phyloP scores from a whole-genome alignment of 2,797 vertebrate genomes.

The Neopelma chrysocephalum region DNA sequence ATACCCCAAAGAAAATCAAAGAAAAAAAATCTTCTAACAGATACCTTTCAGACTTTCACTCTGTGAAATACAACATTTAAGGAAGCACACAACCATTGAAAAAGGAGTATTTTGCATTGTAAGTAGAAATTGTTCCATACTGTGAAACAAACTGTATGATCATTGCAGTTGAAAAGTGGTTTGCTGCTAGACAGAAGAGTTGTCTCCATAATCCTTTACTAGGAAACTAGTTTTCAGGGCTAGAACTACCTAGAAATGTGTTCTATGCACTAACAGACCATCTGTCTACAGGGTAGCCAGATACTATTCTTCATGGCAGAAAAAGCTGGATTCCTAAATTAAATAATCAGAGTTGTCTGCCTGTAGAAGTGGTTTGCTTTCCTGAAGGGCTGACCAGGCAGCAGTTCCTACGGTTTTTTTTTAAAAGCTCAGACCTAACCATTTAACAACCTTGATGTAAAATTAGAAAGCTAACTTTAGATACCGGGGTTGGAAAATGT shows the following conservation, averaged over 20 bases:
- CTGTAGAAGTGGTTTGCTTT: not conserved
- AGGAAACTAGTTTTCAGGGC: not conserved
- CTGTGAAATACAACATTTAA: not conserved
- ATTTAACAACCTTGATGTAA: not conserved
- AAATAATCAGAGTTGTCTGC: not conserved
- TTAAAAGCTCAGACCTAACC: not conserved
- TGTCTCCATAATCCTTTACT: not conserved
- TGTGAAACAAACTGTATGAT: rapidly evolving
- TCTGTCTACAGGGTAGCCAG: not conserved
- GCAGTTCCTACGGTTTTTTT: not conserved
- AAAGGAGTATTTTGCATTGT: not conserved
- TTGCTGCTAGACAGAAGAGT: not conserved
- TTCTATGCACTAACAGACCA: not conserved
- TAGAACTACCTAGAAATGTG: not conserved
- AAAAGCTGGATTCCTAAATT: not conserved
- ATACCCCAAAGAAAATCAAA: not conserved
- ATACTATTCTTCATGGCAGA: not conserved
- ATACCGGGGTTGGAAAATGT: not conserved
- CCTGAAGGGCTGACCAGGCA: not conserved
- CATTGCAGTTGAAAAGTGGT: not conserved
- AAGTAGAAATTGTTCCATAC: not conserved
- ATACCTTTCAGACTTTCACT: not conserved
- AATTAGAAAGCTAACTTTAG: constrained; percentile 26
- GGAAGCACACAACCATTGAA: not conserved
- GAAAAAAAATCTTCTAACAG: not conserved